Conservation (phyloP, 2,113 vertebrate species). For the Planiliza haematocheilus region DNA sequence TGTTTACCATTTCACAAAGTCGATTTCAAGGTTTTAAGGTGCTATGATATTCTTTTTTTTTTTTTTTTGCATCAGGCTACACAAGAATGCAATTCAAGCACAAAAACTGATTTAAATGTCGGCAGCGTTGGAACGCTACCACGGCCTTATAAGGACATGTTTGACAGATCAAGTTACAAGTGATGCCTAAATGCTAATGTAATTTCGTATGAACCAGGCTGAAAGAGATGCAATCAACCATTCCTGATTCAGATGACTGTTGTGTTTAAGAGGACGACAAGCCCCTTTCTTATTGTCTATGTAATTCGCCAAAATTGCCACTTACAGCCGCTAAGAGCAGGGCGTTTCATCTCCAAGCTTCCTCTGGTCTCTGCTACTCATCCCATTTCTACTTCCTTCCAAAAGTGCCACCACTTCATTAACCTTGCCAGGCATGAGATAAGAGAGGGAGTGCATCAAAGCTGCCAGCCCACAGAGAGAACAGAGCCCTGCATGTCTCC, state of each 20-base stretch:
- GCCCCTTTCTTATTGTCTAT: slow-evolving; percentile 84
- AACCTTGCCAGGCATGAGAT: slow-evolving; percentile 86
- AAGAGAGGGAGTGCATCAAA: slow-evolving; percentile 86
- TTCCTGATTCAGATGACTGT: slow-evolving; percentile 77
- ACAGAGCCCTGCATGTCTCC: slow-evolving; percentile 74
- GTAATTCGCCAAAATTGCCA: slow-evolving; percentile 88
- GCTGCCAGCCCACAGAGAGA: slow-evolving; percentile 81
- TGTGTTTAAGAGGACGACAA: slow-evolving; percentile 85
- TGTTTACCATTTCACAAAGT: slow-evolving; percentile 45
- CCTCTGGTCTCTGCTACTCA: slow-evolving; percentile 85
- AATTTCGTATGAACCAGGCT: slow-evolving; percentile 80
- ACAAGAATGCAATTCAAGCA: slow-evolving; percentile 19
- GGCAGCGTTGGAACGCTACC: slow-evolving; percentile 21
- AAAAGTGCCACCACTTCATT: slow-evolving; percentile 88
- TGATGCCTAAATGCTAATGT: slow-evolving; percentile 83
- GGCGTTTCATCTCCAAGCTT: slow-evolving; percentile 86
- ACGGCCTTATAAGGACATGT: slow-evolving; percentile 60
- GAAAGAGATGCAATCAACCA: slow-evolving; percentile 85
- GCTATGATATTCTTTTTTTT: slow-evolving; percentile 26
- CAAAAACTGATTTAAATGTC: slow-evolving; percentile 30
- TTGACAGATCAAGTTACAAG: slow-evolving; percentile 82
- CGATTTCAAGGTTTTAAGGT: slow-evolving; percentile 14
- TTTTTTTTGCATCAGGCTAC: background rate
- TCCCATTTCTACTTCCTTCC: slow-evolving; percentile 85
- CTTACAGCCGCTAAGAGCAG: slow-evolving; percentile 84